These are phyloP conservation scores for Thalassarche chlororhynchos DNA, from an alignment of 2,113 vertebrate species.

Conservation along the genomic window DNA sequence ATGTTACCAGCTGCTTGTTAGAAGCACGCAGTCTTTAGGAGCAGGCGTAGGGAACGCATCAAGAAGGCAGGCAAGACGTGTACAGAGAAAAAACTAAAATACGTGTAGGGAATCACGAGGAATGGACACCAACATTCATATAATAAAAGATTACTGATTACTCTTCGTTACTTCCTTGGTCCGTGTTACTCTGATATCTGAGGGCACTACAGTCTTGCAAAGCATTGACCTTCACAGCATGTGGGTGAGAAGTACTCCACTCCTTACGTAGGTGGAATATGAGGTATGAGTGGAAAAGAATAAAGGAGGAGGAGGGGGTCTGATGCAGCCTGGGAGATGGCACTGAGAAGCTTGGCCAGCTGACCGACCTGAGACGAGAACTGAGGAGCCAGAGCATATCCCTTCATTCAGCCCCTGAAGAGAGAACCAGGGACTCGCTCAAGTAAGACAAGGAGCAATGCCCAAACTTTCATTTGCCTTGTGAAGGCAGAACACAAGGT, in stretches of 20 bases:
- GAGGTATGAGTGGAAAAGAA: not conserved
- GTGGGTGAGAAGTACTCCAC: not conserved
- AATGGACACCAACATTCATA: not conserved
- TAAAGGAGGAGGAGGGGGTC: not conserved
- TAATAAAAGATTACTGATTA: not conserved
- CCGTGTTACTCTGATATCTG: not conserved
- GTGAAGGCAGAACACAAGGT: not conserved
- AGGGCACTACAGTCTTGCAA: not conserved
- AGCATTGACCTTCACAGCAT: not conserved
- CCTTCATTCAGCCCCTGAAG: not conserved
- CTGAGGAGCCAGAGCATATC: accelerated
- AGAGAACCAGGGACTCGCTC: not conserved
- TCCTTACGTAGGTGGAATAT: not conserved
- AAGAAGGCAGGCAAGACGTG: not conserved
- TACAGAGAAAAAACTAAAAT: not conserved
- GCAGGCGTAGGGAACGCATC: accelerated
- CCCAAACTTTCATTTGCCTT: not conserved
- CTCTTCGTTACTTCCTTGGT: accelerated
- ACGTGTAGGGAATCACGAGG: not conserved
- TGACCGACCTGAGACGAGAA: not conserved
- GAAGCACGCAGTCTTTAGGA: not conserved
- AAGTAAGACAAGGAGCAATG: not conserved
- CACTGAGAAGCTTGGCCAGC: not conserved
- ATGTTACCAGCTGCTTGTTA: not conserved
- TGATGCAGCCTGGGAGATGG: not conserved